These are phyloP conservation scores for Propithecus deckenii DNA, from an alignment of 2,797 vertebrate genomes.

Conservation along the genomic window DNA sequence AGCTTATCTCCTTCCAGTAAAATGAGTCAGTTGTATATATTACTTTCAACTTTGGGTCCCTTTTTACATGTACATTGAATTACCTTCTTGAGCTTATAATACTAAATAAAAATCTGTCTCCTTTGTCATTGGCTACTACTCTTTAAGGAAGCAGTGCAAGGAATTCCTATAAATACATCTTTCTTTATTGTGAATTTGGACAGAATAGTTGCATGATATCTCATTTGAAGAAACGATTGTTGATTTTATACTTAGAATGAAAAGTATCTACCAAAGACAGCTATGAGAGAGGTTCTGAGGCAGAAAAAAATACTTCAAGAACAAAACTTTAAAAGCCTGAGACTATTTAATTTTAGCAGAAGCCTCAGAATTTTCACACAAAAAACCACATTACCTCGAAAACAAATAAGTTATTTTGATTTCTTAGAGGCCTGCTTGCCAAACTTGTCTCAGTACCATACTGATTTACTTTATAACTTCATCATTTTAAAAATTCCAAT, in stretches of 20 bases:
- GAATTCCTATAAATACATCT: neutral
- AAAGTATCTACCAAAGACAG: neutral
- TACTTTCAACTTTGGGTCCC: neutral
- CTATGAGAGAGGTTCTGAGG: neutral
- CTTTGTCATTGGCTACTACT: neutral
- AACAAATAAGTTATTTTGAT: slow-evolving; percentile 5
- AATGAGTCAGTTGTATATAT: neutral
- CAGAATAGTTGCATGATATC: neutral
- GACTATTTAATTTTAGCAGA: slow-evolving; percentile 20
- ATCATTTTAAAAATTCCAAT: neutral
- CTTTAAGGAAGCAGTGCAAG: neutral
- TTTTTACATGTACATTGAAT: neutral
- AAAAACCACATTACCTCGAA: neutral
- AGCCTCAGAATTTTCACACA: slow-evolving; percentile 7
- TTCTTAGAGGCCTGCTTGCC: slow-evolving; percentile 9
- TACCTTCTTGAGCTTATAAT: neutral
- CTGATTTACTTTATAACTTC: neutral
- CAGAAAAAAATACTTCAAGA: neutral
- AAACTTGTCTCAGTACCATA: neutral
- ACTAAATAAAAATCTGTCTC: neutral
- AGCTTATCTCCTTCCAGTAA: neutral
- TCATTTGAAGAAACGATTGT: neutral
- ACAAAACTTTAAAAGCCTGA: slow-evolving; percentile 2
- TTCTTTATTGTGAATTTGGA: neutral
- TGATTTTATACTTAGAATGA: neutral